Base-by-base conservation (phyloP, 2,888 invertebrate species). In the Protodeltote pygarga region DNA sequence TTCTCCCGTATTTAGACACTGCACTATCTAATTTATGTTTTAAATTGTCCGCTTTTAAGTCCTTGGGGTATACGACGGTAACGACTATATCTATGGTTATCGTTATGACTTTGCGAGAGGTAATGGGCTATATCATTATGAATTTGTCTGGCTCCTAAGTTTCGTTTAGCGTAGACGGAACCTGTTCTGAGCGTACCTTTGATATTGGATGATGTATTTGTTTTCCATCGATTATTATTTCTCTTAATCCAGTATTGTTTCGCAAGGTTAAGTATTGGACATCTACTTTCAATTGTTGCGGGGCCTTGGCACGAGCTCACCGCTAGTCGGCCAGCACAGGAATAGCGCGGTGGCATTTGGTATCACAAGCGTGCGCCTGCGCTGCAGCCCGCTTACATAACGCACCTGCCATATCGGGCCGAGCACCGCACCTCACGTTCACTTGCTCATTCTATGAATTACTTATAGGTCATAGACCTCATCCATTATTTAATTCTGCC, bases 1-100 rank as follows among this genome's bases (percentile, higher is more conserved):
- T 87, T 84, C 87, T 85, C 84, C 83, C 83, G 85, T 89, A 89
- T 91, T 90, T 90, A 90, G 89, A 89, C 82, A 83, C 83, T 82
- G 85, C 85, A 85, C 87, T 87, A 89, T 88, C 89, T 89, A 91
- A 90, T 91, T 89, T 89, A 89, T 89, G 85, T 87, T 87, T 87
- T 83, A 85, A 89, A 88, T 86, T 85, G 83, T 81, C 71, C 81
- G 77, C 83, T 85, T 84, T 83, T 77, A 82, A 85, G 76, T 81
- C 77, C 79, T 77, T 74, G 62, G 75, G 77, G 74, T 53, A 70
- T 71, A 73, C 71, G 76, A 77, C 74, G 72, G 73, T 83, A 80
- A 87, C 79, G 82, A 77, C 77, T 83, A 79, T 81, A 83, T 84
- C 79, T 81, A 83, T 75, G 75, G 81, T 84, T 87, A 88, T 84